Base-by-base conservation (phyloP, 2,888 invertebrate genomes). In the Xestobium rufovillosum region DNA sequence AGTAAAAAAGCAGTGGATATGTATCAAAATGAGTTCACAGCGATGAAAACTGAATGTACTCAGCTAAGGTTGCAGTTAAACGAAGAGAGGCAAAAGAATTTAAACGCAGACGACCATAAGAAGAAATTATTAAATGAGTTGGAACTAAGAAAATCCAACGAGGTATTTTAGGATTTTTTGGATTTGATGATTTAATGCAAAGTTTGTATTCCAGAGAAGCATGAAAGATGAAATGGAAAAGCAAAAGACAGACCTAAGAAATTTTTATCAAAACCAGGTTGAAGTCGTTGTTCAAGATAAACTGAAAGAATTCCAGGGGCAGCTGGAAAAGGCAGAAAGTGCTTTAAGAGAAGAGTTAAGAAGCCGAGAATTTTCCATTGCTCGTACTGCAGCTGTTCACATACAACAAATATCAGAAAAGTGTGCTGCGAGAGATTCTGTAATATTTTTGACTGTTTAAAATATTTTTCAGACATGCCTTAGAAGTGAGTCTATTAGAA, bases 241-340 rank as follows among this genome's bases (percentile, higher is more conserved):
- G 1, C 79, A 78, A 45, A 80, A 80, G 55, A 62, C 69, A 8
- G 81, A 85, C 41, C 63, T 87, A 10, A 78, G 82, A 49, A 70
- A 73, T 23, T 80, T 83, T 56, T 88, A 87, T 55, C 88, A 88
- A 63, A 78, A 79, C 46, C 87, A 88, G 64, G 69, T 88, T 8
- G 87, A 88, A 51, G 73, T 78, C 31, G 81, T 86, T 0, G 86
- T 88, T 11, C 68, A 79, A 38, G 73, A 73, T 36, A 88, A 88
- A 56, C 66, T 87, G 39, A 76, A 76, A 49, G 86, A 88, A 62
- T 88, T 87, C 51, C 80, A 82, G 58, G 65, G 65, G 1, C 85
- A 88, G 57, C 63, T 88, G 19, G 85, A 87, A 49, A 63, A 70
- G 19, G 80, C 80, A 0, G 81, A 83, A 60, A 67, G 70, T 13